Percentiles rank a stretch among this genome's conserved stretches.
phyloP scores from a whole-genome alignment of 2,113 vertebrate species.

The Arenaria interpres region DNA sequence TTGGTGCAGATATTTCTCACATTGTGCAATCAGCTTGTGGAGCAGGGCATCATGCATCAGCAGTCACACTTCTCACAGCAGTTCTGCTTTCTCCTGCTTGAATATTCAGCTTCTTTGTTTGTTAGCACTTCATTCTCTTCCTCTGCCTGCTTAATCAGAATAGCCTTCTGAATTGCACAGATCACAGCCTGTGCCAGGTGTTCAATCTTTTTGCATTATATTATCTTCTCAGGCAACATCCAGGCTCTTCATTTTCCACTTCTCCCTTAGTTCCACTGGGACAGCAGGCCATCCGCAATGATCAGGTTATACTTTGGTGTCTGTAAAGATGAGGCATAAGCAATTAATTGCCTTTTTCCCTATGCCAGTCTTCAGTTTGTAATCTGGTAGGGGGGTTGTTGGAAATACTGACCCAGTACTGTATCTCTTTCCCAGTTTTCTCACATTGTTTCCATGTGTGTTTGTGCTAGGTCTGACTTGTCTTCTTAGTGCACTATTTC shows the following conservation, averaged over 20 bases:
- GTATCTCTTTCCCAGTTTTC: background rate
- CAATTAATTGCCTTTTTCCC: background rate
- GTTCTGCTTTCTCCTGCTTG: background rate
- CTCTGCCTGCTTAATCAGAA: background rate
- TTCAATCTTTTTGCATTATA: background rate
- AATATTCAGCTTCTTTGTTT: background rate
- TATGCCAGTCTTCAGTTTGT: background rate
- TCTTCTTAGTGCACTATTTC: background rate
- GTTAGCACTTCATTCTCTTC: background rate
- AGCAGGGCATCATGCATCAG: background rate
- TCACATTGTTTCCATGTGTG: rapidly evolving
- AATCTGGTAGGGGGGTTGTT: background rate
- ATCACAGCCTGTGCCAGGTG: background rate
- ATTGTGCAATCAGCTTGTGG: background rate
- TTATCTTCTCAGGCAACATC: background rate
- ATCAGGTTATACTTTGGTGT: background rate
- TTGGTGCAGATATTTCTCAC: background rate
- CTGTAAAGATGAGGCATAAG: background rate
- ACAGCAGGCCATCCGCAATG: background rate
- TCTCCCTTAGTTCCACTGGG: background rate
- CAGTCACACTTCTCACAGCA: background rate
- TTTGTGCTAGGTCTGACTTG: background rate
- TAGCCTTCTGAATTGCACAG: background rate
- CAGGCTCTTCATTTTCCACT: background rate
- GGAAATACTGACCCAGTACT: background rate